Percentiles rank a stretch among this genome's conserved stretches.
Conservation (phyloP, 2,113 vertebrate genomes). For the Forbesichthys agassizii region DNA sequence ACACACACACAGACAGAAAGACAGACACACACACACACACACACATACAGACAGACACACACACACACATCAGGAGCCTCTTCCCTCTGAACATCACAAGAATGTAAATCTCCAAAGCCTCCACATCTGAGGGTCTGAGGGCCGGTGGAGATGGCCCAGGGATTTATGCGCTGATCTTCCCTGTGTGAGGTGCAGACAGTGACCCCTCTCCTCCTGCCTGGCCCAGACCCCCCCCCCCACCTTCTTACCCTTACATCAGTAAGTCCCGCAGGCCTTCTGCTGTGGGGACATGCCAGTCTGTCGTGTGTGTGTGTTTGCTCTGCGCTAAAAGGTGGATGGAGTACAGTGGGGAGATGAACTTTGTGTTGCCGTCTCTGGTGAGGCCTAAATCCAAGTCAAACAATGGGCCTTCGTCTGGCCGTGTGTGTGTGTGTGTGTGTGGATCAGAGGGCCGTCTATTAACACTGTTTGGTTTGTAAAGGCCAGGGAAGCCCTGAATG, state of each 20-base stretch:
- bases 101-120: conserved; percentile 69
- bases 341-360: conserved; percentile 35
- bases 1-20: no score
- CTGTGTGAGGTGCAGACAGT: conserved; percentile 64
- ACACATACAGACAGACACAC: no score
- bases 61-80: conserved; percentile 13
- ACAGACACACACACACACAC: no score
- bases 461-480: conserved; percentile 84
- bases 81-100: conserved; percentile 66
- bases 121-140: conserved; percentile 57
- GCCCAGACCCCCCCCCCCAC: neutral
- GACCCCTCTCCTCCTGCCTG: conserved; percentile 31
- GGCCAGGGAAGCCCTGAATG: conserved; percentile 74
- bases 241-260: neutral
- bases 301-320: conserved; percentile 27
- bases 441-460: conserved; percentile 79
- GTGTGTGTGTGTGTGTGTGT: neutral
- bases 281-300: conserved; percentile 15
- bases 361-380: conserved; percentile 32
- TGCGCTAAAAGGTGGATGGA: conserved; percentile 25
- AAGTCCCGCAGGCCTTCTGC: conserved; percentile 28
- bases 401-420: conserved; percentile 30
- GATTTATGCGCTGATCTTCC: conserved; percentile 72
- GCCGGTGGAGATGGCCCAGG: conserved; percentile 54
- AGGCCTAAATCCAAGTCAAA: conserved; percentile 60